Evolutionary conservation across 35 echinoderm and acorn worm genomes (phyloP).

Genomic region (Heliocidaris tuberculata): DNA sequence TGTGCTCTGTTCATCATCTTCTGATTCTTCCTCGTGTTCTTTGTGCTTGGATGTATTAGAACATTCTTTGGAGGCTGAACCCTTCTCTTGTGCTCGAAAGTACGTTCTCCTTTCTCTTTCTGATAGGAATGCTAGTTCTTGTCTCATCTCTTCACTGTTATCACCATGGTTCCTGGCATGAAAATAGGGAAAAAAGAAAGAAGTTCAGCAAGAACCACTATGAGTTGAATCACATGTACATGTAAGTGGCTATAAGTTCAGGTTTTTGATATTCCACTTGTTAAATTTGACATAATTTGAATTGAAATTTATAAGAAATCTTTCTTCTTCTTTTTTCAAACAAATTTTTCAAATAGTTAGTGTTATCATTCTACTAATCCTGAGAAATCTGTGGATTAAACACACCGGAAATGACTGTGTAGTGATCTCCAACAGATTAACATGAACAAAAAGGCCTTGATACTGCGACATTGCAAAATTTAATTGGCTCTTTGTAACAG

Average conservation of each 20-base stretch:
- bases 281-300: too few relatives aligned
- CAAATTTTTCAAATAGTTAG: too few relatives aligned
- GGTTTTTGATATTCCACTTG: not conserved
- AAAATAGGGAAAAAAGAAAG: not conserved
- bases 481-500: too few relatives aligned
- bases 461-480: too few relatives aligned
- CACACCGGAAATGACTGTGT: too few relatives aligned
- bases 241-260: not conserved
- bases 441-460: too few relatives aligned
- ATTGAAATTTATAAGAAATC: too few relatives aligned
- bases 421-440: too few relatives aligned
- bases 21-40: slow-evolving; percentile 41
- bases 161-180: slow-evolving; percentile 14
- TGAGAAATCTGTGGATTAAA: too few relatives aligned
- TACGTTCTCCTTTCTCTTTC: slow-evolving; percentile 72
- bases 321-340: too few relatives aligned
- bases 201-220: not conserved
- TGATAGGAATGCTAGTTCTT: slow-evolving; percentile 57
- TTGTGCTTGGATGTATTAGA: slow-evolving; percentile 20
- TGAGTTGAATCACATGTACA: too few relatives aligned
- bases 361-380: too few relatives aligned
- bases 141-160: slow-evolving; percentile 46
- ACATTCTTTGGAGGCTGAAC: not conserved
- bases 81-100: slow-evolving; percentile 56
- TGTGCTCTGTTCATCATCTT: slow-evolving; percentile 44